A percentile compares a stretch with the other conserved stretches of the same genome.
Evolutionary conservation across 2,113 vertebrate genomes (phyloP).

Genomic region (Stegostoma tigrinum): DNA sequence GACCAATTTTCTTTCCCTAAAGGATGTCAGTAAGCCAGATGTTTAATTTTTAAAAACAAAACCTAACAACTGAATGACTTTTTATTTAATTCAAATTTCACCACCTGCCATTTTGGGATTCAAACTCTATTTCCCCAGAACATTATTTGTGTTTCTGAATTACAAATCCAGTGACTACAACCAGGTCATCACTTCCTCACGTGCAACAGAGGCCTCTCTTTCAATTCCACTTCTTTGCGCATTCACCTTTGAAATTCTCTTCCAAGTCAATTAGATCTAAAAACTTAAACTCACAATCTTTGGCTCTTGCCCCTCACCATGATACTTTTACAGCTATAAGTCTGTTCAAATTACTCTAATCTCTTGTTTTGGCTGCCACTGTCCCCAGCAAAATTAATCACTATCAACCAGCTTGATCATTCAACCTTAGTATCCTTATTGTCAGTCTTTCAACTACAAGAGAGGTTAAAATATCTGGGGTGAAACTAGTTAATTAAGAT

Average conservation of each 20-base stretch:
- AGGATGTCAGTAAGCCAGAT: too few relatives aligned
- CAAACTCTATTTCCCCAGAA: too few relatives aligned
- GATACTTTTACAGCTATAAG: not conserved
- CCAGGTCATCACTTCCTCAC: not conserved
- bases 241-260: not conserved
- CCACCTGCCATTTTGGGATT: too few relatives aligned
- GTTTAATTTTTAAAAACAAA: too few relatives aligned
- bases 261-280: not conserved
- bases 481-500: not conserved
- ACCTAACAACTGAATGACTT: too few relatives aligned
- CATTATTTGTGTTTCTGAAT: too few relatives aligned
- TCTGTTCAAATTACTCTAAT: not conserved
- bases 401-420: too few relatives aligned
- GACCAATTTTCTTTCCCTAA: too few relatives aligned
- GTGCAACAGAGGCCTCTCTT: not conserved
- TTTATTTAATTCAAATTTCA: too few relatives aligned
- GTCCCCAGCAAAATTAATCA: not conserved
- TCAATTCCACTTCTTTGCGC: not conserved
- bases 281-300: not conserved
- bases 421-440: not conserved
- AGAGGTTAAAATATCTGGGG: not conserved
- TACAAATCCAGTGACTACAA: too few relatives aligned
- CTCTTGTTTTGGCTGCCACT: not conserved
- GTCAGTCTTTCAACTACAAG: not conserved
- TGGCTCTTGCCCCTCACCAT: not conserved